phyloP scores from a whole-genome alignment of 2,888 invertebrate genomes.

The Hirudinaria manillensis region DNA sequence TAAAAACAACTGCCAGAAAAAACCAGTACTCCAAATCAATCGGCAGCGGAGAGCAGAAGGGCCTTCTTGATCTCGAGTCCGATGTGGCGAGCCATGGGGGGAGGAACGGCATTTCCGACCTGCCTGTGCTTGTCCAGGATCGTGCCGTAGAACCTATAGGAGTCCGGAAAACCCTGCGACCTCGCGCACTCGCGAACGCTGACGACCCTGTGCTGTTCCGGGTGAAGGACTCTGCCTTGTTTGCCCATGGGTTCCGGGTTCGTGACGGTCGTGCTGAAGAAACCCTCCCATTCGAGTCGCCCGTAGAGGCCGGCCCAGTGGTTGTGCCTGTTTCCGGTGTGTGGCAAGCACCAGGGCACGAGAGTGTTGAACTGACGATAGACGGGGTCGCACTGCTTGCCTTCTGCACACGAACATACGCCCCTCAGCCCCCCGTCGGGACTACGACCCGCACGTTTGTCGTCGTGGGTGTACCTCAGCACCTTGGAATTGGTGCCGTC shows the following conservation, averaged over 20 bases:
- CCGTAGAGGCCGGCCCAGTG: conserved; percentile 80
- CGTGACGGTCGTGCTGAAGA: conserved; percentile 70
- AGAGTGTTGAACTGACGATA: conserved; percentile 75
- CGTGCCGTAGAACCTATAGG: conserved; percentile 69
- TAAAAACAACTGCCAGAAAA: too few relatives aligned
- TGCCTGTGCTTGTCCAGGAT: conserved; percentile 74
- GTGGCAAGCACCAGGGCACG: conserved; percentile 81
- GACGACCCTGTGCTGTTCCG: conserved; percentile 68
- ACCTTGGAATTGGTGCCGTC: conserved; percentile 3
- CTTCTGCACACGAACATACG: conserved; percentile 69
- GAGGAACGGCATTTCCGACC: conserved; percentile 82
- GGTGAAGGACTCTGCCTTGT: conserved; percentile 73
- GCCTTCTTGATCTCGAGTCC: conserved; percentile 64
- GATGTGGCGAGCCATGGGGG: conserved; percentile 70
- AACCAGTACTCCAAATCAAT: too few relatives aligned
- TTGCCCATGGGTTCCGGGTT: conserved; percentile 87
- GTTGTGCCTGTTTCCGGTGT: conserved; percentile 77
- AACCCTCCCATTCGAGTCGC: conserved; percentile 74
- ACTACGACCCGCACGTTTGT: conserved; percentile 59
- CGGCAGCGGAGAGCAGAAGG: too few relatives aligned
- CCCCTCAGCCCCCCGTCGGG: conserved; percentile 62
- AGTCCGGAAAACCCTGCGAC: conserved; percentile 77
- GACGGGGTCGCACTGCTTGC: conserved; percentile 62
- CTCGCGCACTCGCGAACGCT: conserved; percentile 79
- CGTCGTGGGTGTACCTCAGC: conserved; percentile 58